These are phyloP conservation scores for Molorchus minor DNA, from an alignment of 2,888 invertebrate genomes.

Conservation along the genomic window DNA sequence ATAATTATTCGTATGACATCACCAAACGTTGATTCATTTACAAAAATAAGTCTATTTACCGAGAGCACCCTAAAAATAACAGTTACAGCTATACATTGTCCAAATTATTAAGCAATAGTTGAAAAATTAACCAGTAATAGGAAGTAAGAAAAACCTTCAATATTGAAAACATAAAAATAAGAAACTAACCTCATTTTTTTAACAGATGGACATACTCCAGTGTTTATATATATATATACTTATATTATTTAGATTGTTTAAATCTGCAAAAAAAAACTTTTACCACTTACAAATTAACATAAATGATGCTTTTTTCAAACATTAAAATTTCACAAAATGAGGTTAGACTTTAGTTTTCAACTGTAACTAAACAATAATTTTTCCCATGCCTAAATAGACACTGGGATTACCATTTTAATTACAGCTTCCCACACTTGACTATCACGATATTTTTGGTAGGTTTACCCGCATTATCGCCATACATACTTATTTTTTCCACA, in stretches of 20 bases:
- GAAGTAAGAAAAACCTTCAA: slow-evolving; percentile 16
- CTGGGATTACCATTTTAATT: slow-evolving; percentile 52
- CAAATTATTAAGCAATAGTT: slow-evolving; percentile 1
- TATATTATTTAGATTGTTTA: no score
- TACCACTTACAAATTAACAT: no score
- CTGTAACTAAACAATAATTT: no score
- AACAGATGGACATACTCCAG: no score
- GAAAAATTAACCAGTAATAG: background rate
- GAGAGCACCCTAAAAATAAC: slow-evolving; percentile 1
- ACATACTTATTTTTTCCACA: slow-evolving; percentile 80
- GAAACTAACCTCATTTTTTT: slow-evolving; percentile 26
- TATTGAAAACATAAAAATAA: slow-evolving; percentile 18
- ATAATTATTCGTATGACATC: background rate
- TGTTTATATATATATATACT: no score
- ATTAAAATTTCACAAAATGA: no score
- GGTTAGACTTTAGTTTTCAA: no score
- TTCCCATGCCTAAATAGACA: no score
- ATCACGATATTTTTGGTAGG: slow-evolving; percentile 79
- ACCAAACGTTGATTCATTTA: background rate
- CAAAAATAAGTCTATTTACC: slow-evolving; percentile 6
- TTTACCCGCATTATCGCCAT: slow-evolving; percentile 80
- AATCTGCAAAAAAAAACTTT: no score
- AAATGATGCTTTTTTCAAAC: no score
- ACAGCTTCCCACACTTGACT: slow-evolving; percentile 78
- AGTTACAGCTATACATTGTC: slow-evolving; percentile 9